Evolutionary conservation across 2,113 vertebrate species (phyloP), one percentile per base, ranked within the genome.

Genomic region (Brachirus orientalis): DNA sequence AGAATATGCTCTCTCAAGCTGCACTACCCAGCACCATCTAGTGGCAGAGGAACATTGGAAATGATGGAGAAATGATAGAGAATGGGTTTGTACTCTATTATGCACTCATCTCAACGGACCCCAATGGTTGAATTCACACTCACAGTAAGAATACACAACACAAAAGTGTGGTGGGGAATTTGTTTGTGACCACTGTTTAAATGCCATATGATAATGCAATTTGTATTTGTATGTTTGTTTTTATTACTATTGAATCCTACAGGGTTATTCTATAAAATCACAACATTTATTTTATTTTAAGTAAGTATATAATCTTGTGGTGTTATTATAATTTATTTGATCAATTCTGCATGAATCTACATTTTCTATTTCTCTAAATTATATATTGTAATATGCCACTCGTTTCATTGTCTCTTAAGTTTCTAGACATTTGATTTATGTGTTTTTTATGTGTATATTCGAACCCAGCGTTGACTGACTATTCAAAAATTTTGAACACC

Each of bases 1-100:
- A 28, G 28, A 28, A 28, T 3, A 28, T 2, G 28, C 28, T 28
- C 28, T 28, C 12, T 59, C 56, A 86, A 62, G 47, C n/a, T 59
- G 50, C 71, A 73, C 74, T 45, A 66, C 76, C 79, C 87, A 90
- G 87, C 86, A 56, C 88, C 90, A 92, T 87, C 89, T 90, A 88
- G 83, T 89, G 90, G 77, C 20, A 2, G 8, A 1, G 8, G 12
- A 67, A 4, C n/a, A n/a, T 43, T 9, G 1, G 33, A 47, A 50
- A 48, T 10, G 20, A 52, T 3, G 12, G 53, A 59, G 17, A 66
- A 51, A 62, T 10, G 11, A 40, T 12, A 14, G 58, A 66, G 16
- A 60, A n/a, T 17, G 33, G 17, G 44, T 60, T 14, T 44, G 6
- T 37, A 4, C 3, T 65, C 10, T 11, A 33, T 46, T 57, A n/a